A percentile compares a stretch with the other conserved stretches of the same genome.
Conservation (phyloP, 2,797 vertebrate species). For the Microctenopoma stevenorrisi region DNA sequence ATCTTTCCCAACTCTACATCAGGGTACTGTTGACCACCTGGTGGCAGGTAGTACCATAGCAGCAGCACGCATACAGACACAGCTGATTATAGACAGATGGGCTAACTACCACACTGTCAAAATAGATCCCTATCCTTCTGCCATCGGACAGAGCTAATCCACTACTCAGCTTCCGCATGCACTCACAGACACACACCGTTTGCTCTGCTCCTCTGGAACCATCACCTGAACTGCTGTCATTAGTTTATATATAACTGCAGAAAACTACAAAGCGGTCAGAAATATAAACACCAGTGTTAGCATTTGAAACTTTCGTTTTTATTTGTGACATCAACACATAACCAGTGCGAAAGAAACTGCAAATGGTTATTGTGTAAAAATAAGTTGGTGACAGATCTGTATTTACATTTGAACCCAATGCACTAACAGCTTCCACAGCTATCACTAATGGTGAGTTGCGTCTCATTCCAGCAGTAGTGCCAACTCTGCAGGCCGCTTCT, state of each 20-base stretch:
- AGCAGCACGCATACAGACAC: constrained; percentile 42
- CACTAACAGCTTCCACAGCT: constrained; percentile 29
- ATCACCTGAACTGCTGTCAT: constrained; percentile 34
- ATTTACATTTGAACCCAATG: constrained; percentile 55
- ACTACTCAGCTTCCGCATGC: constrained; percentile 53
- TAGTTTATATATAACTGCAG: constrained; percentile 23
- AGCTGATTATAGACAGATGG: constrained; percentile 86
- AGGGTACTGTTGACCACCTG: constrained; percentile 73
- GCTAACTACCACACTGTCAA: constrained; percentile 82
- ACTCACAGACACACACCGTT: constrained; percentile 33
- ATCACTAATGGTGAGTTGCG: constrained; percentile 63
- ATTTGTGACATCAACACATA: constrained; percentile 17
- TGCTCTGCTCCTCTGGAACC: constrained; percentile 34
- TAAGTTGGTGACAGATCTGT: constrained; percentile 28
- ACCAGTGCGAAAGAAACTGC: constrained; percentile 18
- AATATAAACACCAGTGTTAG: constrained; percentile 9
- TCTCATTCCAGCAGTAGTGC: constrained; percentile 63
- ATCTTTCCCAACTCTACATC: constrained; percentile 45
- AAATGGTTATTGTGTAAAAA: constrained; percentile 39
- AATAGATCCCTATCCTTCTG: constrained; percentile 80
- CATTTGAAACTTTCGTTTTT: constrained; percentile 2
- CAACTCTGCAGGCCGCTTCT: constrained; percentile 48
- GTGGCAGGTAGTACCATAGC: constrained; percentile 69
- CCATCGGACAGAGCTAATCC: constrained; percentile 70
- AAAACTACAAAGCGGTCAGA: constrained; percentile 33